These are phyloP conservation scores for Drosophila phalerata DNA, from an alignment of 2,888 invertebrate genomes.

Conservation along the genomic window DNA sequence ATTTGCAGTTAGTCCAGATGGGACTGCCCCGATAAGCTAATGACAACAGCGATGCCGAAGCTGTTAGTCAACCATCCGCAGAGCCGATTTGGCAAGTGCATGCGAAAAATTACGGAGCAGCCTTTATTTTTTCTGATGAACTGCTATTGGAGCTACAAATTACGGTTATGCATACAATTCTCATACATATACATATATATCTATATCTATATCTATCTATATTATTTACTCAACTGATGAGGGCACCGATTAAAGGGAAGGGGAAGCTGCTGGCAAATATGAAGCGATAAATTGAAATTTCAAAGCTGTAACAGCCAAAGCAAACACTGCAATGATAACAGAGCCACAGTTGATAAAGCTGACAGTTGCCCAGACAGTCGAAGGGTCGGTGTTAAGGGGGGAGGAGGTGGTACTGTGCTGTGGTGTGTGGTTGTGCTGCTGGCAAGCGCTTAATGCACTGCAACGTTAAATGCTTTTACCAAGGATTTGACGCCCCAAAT, in stretches of 20 bases:
- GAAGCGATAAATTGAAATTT: conserved; percentile 78
- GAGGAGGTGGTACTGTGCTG: not conserved
- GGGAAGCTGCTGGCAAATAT: conserved; percentile 55
- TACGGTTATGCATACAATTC: conserved; percentile 69
- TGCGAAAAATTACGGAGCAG: conserved; percentile 50
- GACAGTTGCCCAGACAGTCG: conserved; percentile 28
- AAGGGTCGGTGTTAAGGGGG: not conserved
- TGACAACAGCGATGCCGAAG: conserved; percentile 46
- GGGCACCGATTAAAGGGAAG: not conserved
- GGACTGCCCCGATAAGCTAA: conserved; percentile 69
- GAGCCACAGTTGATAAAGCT: conserved; percentile 54
- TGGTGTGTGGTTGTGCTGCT: not conserved
- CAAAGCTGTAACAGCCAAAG: conserved; percentile 62
- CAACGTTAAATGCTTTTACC: conserved; percentile 83
- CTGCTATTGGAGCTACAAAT: conserved; percentile 75
- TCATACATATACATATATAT: conserved; percentile 18
- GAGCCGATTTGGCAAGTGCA: conserved; percentile 72
- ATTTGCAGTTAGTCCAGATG: conserved; percentile 57
- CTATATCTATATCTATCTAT: conserved; percentile 8
- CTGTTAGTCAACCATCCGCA: conserved; percentile 73
- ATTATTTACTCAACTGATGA: conserved; percentile 43
- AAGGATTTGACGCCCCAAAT: conserved; percentile 76
- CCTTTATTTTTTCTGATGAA: conserved; percentile 63
- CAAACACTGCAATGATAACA: conserved; percentile 72
- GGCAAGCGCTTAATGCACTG: conserved; percentile 75